These are phyloP conservation scores for Cettia cetti DNA, from an alignment of 2,113 vertebrate species.

Conservation along the genomic window DNA sequence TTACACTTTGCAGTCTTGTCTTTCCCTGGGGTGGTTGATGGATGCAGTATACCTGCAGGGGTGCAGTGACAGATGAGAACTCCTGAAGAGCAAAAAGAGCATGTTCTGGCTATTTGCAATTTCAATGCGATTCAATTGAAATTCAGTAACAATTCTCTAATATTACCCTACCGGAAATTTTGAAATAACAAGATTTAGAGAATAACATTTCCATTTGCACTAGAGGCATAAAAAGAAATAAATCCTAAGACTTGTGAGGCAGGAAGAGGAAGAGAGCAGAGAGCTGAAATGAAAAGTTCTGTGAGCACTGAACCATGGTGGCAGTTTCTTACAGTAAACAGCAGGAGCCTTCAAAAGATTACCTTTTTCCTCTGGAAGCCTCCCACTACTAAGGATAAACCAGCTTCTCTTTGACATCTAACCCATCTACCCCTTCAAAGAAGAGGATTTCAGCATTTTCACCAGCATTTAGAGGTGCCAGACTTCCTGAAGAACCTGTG, in stretches of 20 bases:
- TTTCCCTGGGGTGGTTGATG: background rate
- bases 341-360: conserved; percentile 14
- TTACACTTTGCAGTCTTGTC: background rate
- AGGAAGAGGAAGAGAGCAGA: background rate
- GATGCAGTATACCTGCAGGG: background rate
- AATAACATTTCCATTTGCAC: background rate
- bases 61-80: background rate
- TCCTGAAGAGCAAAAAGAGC: background rate
- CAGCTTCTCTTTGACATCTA: conserved; percentile 13
- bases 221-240: background rate
- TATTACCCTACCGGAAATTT: background rate
- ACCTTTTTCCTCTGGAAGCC: background rate
- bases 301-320: background rate
- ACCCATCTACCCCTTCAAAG: background rate
- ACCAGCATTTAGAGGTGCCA: background rate
- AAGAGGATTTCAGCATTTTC: background rate
- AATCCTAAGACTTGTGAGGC: background rate
- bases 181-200: background rate
- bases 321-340: background rate
- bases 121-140: background rate
- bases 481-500: background rate
- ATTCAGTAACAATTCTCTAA: background rate
- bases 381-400: background rate
- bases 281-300: background rate
- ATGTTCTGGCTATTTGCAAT: background rate